Conservation (phyloP, 2,113 vertebrate genomes). For the human region DNA sequence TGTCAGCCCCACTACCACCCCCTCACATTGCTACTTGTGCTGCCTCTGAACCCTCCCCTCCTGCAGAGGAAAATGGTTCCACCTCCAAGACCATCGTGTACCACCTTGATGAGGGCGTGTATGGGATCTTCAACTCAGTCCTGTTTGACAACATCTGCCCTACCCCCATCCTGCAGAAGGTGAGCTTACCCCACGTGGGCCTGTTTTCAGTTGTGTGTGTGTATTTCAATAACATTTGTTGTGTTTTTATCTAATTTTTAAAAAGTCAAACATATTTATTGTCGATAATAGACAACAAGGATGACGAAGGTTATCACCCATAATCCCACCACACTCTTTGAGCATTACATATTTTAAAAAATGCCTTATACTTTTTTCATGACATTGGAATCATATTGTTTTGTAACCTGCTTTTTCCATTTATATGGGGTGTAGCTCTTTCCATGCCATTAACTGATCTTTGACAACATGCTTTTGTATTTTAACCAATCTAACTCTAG, state of each 20-base stretch:
- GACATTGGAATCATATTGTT: neutral
- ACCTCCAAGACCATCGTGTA: conserved; percentile 82
- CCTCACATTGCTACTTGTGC: neutral
- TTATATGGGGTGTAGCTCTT: neutral
- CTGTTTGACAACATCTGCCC: conserved; percentile 86
- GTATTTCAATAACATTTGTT: neutral
- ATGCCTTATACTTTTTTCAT: neutral
- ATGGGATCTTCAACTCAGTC: conserved; percentile 85
- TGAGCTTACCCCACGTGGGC: neutral
- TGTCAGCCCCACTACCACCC: neutral
- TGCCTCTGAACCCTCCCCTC: neutral
- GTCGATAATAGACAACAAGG: neutral
- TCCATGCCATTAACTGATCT: neutral
- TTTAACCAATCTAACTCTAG: neutral
- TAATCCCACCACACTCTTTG: neutral
- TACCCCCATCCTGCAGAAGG: conserved; percentile 82
- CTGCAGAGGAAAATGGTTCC: conserved; percentile 79
- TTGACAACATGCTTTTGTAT: neutral
- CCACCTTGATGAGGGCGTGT: conserved; percentile 82
- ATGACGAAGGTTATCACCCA: neutral
- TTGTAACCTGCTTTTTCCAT: neutral
- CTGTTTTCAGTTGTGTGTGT: neutral
- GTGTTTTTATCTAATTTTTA: neutral
- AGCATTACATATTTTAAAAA: neutral
- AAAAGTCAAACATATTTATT: neutral